Evolutionary conservation across 2,888 invertebrate genomes (phyloP), one percentile per base, ranked within the genome.

Genomic region (Napeogenes sylphis): DNA sequence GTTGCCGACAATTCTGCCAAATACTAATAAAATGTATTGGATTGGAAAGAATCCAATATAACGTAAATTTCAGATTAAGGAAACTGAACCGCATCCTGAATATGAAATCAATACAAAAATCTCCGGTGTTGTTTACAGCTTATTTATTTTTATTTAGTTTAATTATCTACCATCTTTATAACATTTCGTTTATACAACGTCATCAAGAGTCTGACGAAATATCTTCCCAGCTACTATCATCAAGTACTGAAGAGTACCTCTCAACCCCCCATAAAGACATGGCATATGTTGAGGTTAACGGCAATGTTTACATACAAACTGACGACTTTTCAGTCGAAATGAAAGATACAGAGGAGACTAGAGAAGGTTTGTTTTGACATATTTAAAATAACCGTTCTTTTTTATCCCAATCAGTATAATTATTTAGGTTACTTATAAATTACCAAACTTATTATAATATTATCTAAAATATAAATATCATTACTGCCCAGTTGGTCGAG

Each of bases 21-120:
- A 35, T 35, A 35, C 6, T 35, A 35, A 35, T 21, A 21, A 3
- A 35, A 5, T 35, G 35, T 35, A 1, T 35, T 35, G 35, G 4
- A 35, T 42, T 10, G 3, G 12, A 42, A 10, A 38, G 38, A 38
- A 42, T 42, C 14, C 47, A 47, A 47, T 14, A 14, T 47, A 14
- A 47, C 8, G 3, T 51, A 32, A 33, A 56, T 81, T 85, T 63
- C 78, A 87, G 87, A 66, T 57, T 82, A 63, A 79, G 75, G 66
- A 81, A 79, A 70, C 58, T 77, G 8, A 70, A 70, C 56, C 78
- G 79, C 60, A 77, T 75, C 71, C 55, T 67, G 56, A 80, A 69
- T 54, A 80, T 80, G 76, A 80, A 72, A 62, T 82, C 80, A 59
- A 65, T 80, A 35, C 82, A 79, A 70, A 66, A 80, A 65, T 66